Evolutionary conservation across 2,888 invertebrate genomes (phyloP).

Genomic region (Halictus ligatus): DNA sequence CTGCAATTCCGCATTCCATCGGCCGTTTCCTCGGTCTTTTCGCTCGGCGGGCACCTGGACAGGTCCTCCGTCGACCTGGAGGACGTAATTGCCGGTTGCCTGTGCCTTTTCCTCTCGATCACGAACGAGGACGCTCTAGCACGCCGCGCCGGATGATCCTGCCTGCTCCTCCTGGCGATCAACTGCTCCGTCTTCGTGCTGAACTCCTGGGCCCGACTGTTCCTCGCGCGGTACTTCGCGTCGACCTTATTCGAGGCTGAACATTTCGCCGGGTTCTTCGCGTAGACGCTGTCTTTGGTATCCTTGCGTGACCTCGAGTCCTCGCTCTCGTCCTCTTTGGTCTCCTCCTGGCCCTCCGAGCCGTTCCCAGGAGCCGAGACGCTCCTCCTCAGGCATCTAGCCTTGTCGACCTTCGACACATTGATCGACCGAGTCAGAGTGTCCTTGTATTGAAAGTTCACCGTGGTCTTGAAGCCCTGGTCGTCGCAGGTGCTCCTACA

Average conservation of each 20-base stretch:
- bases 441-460: constrained; percentile 61
- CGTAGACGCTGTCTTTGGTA: constrained; percentile 42
- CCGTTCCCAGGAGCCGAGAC: constrained; percentile 64
- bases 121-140: constrained; percentile 76
- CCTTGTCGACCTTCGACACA: constrained; percentile 27
- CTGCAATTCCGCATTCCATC: constrained; percentile 72
- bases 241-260: constrained; percentile 21
- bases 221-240: constrained; percentile 60
- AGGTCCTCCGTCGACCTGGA: constrained; percentile 70
- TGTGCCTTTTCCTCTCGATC: constrained; percentile 62
- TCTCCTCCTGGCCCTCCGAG: constrained; percentile 32
- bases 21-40: constrained; percentile 51
- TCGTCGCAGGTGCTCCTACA: constrained; percentile 37
- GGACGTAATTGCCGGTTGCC: constrained; percentile 41
- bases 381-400: constrained; percentile 58
- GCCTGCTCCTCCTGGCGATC: constrained; percentile 64
- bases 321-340: constrained; percentile 47
- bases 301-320: constrained; percentile 31
- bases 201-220: constrained; percentile 61
- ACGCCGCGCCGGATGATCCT: constrained; percentile 50
- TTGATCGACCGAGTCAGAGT: constrained; percentile 54
- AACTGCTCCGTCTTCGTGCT: constrained; percentile 71
- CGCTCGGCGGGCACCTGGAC: constrained; percentile 44
- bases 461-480: constrained; percentile 58
- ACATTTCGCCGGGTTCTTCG: constrained; percentile 31